These are phyloP conservation scores for Gobiocypris rarus DNA, from an alignment of 2,113 vertebrate species.

Conservation along the genomic window DNA sequence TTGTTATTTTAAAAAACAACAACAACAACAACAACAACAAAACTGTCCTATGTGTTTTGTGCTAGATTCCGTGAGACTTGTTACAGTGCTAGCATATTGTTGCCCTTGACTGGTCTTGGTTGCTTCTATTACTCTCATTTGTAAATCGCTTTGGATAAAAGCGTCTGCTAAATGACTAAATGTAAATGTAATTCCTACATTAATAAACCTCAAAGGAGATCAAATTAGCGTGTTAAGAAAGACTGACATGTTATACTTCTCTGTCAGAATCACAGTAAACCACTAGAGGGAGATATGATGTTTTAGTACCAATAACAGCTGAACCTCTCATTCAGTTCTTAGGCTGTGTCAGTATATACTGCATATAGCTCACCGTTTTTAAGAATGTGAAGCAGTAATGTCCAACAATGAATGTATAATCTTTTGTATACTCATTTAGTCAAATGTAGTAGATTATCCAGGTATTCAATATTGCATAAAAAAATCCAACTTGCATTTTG, in stretches of 20 bases:
- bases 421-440: background rate
- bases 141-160: too few relatives aligned
- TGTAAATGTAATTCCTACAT: background rate
- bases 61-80: too few relatives aligned
- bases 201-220: background rate
- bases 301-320: background rate
- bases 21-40: too few relatives aligned
- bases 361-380: background rate
- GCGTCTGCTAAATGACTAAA: too few relatives aligned
- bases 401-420: background rate
- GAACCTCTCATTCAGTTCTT: background rate
- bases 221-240: background rate
- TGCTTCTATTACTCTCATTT: too few relatives aligned
- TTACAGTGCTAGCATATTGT: too few relatives aligned
- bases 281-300: constrained; percentile 45
- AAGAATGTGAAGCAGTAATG: background rate
- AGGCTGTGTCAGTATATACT: background rate
- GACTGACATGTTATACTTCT: background rate
- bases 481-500: too few relatives aligned
- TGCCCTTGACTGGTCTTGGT: too few relatives aligned
- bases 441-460: background rate
- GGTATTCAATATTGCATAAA: background rate
- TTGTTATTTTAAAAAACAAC: too few relatives aligned
- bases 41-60: too few relatives aligned
- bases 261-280: background rate